These are phyloP conservation scores for Linnaemya tessellans DNA, from an alignment of 2,888 invertebrate species.

Conservation along the genomic window DNA sequence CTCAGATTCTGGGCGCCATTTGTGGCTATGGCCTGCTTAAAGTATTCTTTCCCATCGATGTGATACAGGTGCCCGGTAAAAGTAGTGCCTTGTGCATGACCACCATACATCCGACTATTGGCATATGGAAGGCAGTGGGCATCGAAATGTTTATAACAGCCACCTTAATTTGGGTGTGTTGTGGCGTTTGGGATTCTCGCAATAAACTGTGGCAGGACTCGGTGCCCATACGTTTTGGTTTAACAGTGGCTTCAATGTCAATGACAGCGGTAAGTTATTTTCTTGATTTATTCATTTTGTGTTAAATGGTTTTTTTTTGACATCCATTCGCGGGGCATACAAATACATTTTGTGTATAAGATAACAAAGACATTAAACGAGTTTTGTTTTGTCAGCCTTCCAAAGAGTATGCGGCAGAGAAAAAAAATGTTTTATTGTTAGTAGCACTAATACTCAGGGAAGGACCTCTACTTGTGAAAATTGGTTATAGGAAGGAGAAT, in stretches of 20 bases:
- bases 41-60: slow-evolving; percentile 84
- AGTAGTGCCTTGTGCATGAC: slow-evolving; percentile 87
- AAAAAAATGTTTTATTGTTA: too few relatives aligned
- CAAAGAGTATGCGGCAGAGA: too few relatives aligned
- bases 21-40: slow-evolving; percentile 88
- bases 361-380: too few relatives aligned
- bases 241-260: slow-evolving; percentile 87
- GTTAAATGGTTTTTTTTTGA: too few relatives aligned
- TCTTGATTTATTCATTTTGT: too few relatives aligned
- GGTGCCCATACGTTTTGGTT: slow-evolving; percentile 87
- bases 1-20: slow-evolving; percentile 87
- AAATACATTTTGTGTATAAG: too few relatives aligned
- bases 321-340: too few relatives aligned
- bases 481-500: too few relatives aligned
- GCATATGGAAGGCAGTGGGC: slow-evolving; percentile 85
- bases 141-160: slow-evolving; percentile 87
- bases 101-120: slow-evolving; percentile 84
- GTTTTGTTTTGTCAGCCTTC: too few relatives aligned
- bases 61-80: slow-evolving; percentile 75
- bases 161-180: slow-evolving; percentile 87
- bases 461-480: too few relatives aligned
- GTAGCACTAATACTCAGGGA: too few relatives aligned
- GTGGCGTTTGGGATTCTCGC: slow-evolving; percentile 90
- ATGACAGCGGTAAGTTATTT: slow-evolving; percentile 86
- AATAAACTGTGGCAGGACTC: slow-evolving; percentile 87